phyloP scores from a whole-genome alignment of 2,113 vertebrate species.

The Himantopus leucocephalus region DNA sequence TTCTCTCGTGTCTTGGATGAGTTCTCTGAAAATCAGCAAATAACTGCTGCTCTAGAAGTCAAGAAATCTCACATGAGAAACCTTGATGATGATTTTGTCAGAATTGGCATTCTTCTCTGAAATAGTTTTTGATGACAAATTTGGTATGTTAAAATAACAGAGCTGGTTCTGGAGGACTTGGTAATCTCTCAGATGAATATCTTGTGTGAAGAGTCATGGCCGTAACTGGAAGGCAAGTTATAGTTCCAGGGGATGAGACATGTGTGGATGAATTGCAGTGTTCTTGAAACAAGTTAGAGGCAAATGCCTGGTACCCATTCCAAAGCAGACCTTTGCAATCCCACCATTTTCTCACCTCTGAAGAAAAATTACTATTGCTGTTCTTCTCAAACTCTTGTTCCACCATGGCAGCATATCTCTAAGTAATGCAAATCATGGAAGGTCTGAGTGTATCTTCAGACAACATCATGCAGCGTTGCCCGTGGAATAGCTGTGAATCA shows the following conservation, averaged over 20 bases:
- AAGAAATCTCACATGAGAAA: background rate
- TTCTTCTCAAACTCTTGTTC: background rate
- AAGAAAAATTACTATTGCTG: background rate
- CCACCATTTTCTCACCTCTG: background rate
- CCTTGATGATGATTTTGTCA: background rate
- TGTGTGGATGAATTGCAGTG: background rate
- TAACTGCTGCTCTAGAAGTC: background rate
- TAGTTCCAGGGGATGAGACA: background rate
- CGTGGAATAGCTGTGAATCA: background rate
- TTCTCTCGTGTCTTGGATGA: background rate
- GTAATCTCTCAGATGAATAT: background rate
- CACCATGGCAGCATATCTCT: background rate
- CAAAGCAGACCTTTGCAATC: background rate
- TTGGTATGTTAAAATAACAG: background rate
- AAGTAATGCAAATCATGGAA: background rate
- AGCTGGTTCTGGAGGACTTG: background rate
- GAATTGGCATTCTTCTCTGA: background rate
- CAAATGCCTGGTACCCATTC: background rate
- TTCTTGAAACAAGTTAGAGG: background rate
- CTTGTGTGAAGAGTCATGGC: background rate
- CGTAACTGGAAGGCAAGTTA: background rate
- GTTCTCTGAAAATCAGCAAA: background rate
- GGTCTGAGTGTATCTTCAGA: background rate
- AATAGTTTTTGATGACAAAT: background rate
- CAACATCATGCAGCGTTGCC: background rate